These are phyloP conservation scores for Steatornis caripensis DNA, from an alignment of 2,113 vertebrate genomes.

Conservation along the genomic window DNA sequence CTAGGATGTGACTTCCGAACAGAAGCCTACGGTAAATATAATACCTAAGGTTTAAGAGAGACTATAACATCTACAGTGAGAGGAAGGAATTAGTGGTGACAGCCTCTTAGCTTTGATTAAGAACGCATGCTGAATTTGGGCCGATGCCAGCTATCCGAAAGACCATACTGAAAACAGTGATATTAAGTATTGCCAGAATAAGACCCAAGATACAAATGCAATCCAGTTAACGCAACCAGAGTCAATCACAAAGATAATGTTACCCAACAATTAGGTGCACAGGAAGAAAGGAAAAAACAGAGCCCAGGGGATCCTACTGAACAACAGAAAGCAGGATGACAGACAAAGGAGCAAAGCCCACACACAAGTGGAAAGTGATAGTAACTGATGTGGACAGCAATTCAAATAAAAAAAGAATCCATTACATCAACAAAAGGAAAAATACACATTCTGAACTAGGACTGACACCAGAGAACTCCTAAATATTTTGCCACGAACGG, in stretches of 20 bases:
- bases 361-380: not conserved
- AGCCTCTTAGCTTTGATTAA: not conserved
- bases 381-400: not conserved
- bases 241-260: accelerated
- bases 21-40: not conserved
- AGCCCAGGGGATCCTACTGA: not conserved
- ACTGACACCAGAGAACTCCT: not conserved
- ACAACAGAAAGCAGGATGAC: not conserved
- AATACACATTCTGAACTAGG: not conserved
- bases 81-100: not conserved
- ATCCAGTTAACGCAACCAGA: not conserved
- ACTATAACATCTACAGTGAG: accelerated
- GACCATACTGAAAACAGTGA: not conserved
- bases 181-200: not conserved
- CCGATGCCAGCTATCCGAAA: not conserved
- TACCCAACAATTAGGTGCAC: not conserved
- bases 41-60: not conserved
- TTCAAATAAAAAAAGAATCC: not conserved
- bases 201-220: not conserved
- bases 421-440: not conserved
- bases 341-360: not conserved
- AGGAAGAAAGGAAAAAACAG: not conserved
- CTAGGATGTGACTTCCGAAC: not conserved
- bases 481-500: not conserved
- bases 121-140: not conserved